Conservation (phyloP, 2,888 invertebrate genomes). For the Adela reaumurella region DNA sequence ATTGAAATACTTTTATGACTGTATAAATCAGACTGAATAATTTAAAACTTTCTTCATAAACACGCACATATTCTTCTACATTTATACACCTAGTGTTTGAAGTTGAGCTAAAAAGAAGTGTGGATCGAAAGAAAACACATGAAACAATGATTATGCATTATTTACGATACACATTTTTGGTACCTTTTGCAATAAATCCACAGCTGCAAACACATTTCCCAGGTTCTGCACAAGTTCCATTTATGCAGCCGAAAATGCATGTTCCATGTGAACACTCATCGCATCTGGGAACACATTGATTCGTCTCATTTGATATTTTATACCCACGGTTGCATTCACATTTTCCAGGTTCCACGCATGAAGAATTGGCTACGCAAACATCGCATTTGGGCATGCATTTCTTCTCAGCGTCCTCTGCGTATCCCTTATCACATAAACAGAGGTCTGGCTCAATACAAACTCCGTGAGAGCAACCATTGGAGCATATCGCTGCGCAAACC, state of each 20-base stretch:
- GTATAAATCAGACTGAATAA: no score
- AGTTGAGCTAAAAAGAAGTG: no score
- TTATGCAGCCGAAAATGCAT: conserved; percentile 11
- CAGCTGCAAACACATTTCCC: conserved; percentile 12
- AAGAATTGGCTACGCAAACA: conserved; percentile 1
- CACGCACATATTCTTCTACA: no score
- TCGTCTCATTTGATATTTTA: background rate
- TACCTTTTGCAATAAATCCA: background rate
- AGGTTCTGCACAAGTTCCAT: conserved; percentile 12
- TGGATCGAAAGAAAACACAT: no score
- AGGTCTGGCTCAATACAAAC: conserved; percentile 32
- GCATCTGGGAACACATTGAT: background rate
- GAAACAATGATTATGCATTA: no score
- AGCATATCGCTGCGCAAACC: background rate
- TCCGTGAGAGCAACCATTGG: conserved; percentile 33
- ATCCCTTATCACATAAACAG: conserved; percentile 25
- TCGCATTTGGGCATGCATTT: conserved; percentile 5
- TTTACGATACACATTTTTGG: background rate
- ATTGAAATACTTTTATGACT: no score
- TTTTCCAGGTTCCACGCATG: conserved; percentile 13
- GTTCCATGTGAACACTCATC: no score
- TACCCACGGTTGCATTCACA: conserved; percentile 44
- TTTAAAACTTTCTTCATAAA: no score
- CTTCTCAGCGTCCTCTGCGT: background rate
- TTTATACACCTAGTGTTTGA: no score